A percentile compares a stretch with the other conserved stretches of the same genome.
Evolutionary conservation across 2,888 invertebrate genomes (phyloP).

Genomic region (Perizoma affinitatum): DNA sequence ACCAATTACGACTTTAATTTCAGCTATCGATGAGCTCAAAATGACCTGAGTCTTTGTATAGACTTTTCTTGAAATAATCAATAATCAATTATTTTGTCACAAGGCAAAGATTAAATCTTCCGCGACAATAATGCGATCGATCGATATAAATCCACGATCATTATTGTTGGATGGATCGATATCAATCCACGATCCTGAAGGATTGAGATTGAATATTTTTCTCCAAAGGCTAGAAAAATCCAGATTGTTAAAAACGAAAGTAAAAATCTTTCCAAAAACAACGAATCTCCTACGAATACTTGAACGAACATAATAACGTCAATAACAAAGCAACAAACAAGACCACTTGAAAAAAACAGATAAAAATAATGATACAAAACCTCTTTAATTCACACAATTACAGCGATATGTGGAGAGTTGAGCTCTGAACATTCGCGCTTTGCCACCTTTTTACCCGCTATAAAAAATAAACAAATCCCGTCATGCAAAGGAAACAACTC

Average conservation of each 20-base stretch:
- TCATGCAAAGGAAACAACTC: constrained; percentile 40
- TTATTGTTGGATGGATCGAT: no score
- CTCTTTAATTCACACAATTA: constrained; percentile 80
- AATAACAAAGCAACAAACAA: constrained; percentile 35
- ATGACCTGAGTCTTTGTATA: no score
- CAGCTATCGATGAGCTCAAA: no score
- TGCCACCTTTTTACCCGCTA: constrained; percentile 46
- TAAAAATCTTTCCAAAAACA: constrained; percentile 1
- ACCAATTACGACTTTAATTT: no score
- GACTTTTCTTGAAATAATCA: no score
- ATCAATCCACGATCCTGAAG: no score
- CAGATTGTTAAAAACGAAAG: neutral
- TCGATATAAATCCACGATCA: no score
- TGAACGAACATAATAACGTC: constrained; percentile 41
- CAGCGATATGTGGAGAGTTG: constrained; percentile 64
- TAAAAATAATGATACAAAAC: constrained; percentile 75
- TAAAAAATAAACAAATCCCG: constrained; percentile 50
- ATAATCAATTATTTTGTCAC: no score
- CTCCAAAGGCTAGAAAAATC: neutral
- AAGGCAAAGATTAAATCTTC: no score
- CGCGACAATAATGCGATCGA: no score
- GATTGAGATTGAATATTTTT: no score
- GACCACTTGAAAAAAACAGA: constrained; percentile 45
- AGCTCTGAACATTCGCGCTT: constrained; percentile 56
- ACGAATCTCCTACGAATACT: constrained; percentile 13